Conservation (phyloP, 2,113 vertebrate genomes). For the Paramisgurnus dabryanus region DNA sequence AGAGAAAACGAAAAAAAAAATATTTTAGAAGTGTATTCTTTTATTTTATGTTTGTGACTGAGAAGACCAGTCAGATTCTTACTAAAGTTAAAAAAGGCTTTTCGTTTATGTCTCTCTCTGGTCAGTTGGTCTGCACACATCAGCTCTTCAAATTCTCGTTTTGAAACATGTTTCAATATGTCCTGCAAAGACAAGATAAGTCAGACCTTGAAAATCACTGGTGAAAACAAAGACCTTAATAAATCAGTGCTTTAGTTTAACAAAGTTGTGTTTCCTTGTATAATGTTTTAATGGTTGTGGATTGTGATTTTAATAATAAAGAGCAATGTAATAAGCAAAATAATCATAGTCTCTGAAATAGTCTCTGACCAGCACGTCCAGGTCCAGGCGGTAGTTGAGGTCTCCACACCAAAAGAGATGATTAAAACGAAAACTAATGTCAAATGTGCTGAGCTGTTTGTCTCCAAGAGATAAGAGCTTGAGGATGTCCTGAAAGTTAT, state of each 20-base stretch:
- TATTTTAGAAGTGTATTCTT: neutral
- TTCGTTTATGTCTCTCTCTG: slow-evolving; percentile 82
- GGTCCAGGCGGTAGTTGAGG: slow-evolving; percentile 80
- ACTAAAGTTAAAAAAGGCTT: slow-evolving; percentile 86
- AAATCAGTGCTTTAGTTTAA: neutral
- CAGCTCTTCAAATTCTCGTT: slow-evolving; percentile 82
- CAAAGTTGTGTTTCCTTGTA: neutral
- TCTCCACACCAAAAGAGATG: slow-evolving; percentile 84
- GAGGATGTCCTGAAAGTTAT: slow-evolving; percentile 79
- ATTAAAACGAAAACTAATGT: slow-evolving; percentile 78
- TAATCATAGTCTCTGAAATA: neutral
- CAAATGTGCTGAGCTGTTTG: slow-evolving; percentile 74
- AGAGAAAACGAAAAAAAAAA: slow-evolving; percentile 41
- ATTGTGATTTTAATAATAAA: neutral
- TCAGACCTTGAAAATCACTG: neutral
- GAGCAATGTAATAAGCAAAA: neutral
- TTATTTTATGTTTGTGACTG: neutral
- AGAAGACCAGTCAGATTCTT: slow-evolving; percentile 54
- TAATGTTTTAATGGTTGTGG: neutral
- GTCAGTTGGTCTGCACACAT: slow-evolving; percentile 85
- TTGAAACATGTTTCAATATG: slow-evolving; percentile 79
- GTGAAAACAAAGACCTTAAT: neutral
- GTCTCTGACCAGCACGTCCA: slow-evolving; percentile 74
- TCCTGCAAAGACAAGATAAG: slow-evolving; percentile 69
- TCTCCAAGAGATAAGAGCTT: slow-evolving; percentile 76